Base-by-base conservation (phyloP, 2,113 vertebrate species). In the Ursus arctos region DNA sequence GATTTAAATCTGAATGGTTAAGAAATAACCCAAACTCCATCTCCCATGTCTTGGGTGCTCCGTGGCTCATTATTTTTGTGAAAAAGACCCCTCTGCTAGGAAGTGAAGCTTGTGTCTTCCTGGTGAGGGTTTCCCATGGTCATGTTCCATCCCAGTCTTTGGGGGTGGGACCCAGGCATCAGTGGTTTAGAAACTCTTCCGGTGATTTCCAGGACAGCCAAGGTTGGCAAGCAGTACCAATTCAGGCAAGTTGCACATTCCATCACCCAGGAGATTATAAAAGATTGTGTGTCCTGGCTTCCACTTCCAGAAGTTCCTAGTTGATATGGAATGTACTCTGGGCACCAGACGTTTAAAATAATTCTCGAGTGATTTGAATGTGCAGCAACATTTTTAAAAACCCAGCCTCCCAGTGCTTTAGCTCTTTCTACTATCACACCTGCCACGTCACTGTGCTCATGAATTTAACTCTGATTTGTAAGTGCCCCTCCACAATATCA, bases 401-500 rank as follows among this genome's bases (percentile, higher is more conserved):
- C 53, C 26, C 22, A 24, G 55, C 15, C 0, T 33, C 47, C 31
- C 33, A 40, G 63, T 1, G 65, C 0, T 5, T 43, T 16, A n/a
- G 22, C 33, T n/a, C n/a, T 53, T 33, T 51, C 47, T 4, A 24
- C 16, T 4, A 6, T 53, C 31, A 72, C 28, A 31, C 40, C 47
- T 40, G n/a, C 26, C n/a, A 65, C 4, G 26, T 53, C 51, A 5
- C 1, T 18, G 6, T 12, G 26, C 24, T n/a, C 28, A 0, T 55
- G 22, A 61, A 28, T 36, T 92, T 71, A 53, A 76, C n/a, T 76
- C 26, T 22, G 13, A 79, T 26, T 26, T 36, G 0, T 31, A 63
- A 53, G 13, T 6, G 6, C 6, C 4, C 49, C 14, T 0, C 18
- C 12, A 21, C 14, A 22, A 3, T 15, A 4, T 14, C 28, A 72